Conservation (phyloP, 2,888 invertebrate species). For the Aporophyla nigra region DNA sequence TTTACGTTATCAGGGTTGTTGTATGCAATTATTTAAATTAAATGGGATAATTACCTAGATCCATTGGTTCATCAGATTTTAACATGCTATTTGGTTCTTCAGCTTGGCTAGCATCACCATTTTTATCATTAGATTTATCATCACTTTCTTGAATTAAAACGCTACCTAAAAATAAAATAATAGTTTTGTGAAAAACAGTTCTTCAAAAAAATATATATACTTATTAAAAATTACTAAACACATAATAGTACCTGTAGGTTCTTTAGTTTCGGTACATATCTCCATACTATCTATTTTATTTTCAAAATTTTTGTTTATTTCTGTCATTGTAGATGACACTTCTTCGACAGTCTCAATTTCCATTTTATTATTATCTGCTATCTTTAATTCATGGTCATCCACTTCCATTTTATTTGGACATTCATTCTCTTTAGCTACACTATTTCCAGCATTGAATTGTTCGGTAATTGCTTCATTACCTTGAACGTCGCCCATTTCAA, state of each 20-base stretch:
- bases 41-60: constrained; percentile 27
- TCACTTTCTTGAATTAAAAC: constrained; percentile 33
- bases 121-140: neutral
- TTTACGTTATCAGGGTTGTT: neutral
- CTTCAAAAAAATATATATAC: neutral
- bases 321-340: constrained; percentile 6
- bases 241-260: constrained; percentile 12
- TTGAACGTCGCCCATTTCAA: neutral
- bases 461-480: neutral
- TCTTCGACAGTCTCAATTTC: constrained; percentile 16
- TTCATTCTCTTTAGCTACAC: constrained; percentile 30
- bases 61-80: constrained; percentile 7
- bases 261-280: constrained; percentile 14
- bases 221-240: neutral
- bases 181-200: neutral
- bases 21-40: neutral
- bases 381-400: constrained; percentile 28
- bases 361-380: constrained; percentile 4
- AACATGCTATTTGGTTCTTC: neutral
- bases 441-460: neutral
- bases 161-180: constrained; percentile 41
- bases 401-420: constrained; percentile 36
- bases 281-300: constrained; percentile 30
- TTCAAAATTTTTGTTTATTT: constrained; percentile 3
- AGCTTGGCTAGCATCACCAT: neutral